phyloP scores from a whole-genome alignment of 2,113 vertebrate species.

The Lasiurus borealis region DNA sequence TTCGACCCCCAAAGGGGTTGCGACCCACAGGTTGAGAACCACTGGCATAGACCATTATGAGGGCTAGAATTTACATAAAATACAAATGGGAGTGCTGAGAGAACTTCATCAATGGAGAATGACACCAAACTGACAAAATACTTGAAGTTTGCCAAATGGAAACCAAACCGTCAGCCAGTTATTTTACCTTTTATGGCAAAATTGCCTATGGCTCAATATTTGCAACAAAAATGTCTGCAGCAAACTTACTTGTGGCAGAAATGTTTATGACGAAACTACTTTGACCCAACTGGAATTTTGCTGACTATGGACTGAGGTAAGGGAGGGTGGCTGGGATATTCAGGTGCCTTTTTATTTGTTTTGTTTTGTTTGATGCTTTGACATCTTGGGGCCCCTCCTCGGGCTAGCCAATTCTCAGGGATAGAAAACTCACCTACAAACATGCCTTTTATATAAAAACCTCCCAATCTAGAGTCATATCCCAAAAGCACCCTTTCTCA shows the following conservation, averaged over 20 bases:
- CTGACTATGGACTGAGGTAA: not conserved
- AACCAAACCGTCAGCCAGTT: not conserved
- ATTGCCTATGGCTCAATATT: not conserved
- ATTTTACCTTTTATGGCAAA: not conserved
- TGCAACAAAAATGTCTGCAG: not conserved
- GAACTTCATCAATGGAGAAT: not conserved
- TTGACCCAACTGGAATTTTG: not conserved
- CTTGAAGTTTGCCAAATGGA: not conserved
- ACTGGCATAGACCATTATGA: not conserved
- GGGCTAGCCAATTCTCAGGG: not conserved
- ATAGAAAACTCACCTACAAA: not conserved
- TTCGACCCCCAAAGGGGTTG: no score
- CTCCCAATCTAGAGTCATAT: not conserved
- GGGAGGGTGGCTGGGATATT: not conserved
- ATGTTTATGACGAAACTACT: not conserved
- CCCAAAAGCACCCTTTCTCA: not conserved
- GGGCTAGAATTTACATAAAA: not conserved
- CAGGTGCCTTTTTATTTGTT: not conserved
- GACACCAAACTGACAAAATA: not conserved
- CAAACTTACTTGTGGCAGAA: not conserved
- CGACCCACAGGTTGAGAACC: no score
- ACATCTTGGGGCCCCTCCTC: not conserved
- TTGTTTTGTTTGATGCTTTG: not conserved
- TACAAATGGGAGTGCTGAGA: not conserved
- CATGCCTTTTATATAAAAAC: not conserved